Percentiles rank a stretch among this genome's conserved stretches.
These are phyloP conservation scores for Hypena proboscidalis DNA, from an alignment of 2,888 invertebrate species.

Conservation along the genomic window DNA sequence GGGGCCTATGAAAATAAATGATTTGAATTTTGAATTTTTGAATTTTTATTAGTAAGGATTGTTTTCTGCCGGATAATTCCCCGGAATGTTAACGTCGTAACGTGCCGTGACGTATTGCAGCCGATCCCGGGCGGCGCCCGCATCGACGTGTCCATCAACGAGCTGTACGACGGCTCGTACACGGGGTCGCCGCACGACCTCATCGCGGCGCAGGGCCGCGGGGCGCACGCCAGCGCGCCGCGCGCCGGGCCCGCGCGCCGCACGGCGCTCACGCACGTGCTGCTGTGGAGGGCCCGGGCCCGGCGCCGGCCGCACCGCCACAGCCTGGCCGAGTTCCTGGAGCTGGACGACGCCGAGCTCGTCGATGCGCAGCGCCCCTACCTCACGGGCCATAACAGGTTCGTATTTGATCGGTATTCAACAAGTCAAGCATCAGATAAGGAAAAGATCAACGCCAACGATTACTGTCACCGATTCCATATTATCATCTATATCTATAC, in stretches of 20 bases:
- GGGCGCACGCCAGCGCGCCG: conserved; percentile 77
- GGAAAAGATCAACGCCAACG: too few relatives aligned
- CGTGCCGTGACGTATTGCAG: conserved; percentile 61
- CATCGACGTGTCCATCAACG: conserved; percentile 98
- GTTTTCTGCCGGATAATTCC: too few relatives aligned
- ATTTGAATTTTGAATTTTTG: too few relatives aligned
- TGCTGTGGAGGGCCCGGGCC: conserved; percentile 83
- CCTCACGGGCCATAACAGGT: conserved; percentile 95
- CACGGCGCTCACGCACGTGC: conserved; percentile 81
- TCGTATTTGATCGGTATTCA: conserved; percentile 20
- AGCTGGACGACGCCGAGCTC: conserved; percentile 92
- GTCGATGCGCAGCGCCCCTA: conserved; percentile 93
- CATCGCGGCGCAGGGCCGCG: conserved; percentile 90
- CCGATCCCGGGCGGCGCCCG: conserved; percentile 92
- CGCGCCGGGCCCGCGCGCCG: conserved; percentile 90
- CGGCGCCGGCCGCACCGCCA: conserved; percentile 89
- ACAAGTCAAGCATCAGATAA: too few relatives aligned
- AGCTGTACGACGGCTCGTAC: conserved; percentile 97
- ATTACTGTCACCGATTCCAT: too few relatives aligned
- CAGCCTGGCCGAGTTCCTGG: conserved; percentile 94
- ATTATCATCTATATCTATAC: too few relatives aligned
- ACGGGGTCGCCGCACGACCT: conserved; percentile 96
- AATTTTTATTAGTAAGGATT: too few relatives aligned
- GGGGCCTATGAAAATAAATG: too few relatives aligned
- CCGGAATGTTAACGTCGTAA: background rate